Base-by-base conservation (phyloP, 2,888 invertebrate species). In the Sinhomidia bicolor region DNA sequence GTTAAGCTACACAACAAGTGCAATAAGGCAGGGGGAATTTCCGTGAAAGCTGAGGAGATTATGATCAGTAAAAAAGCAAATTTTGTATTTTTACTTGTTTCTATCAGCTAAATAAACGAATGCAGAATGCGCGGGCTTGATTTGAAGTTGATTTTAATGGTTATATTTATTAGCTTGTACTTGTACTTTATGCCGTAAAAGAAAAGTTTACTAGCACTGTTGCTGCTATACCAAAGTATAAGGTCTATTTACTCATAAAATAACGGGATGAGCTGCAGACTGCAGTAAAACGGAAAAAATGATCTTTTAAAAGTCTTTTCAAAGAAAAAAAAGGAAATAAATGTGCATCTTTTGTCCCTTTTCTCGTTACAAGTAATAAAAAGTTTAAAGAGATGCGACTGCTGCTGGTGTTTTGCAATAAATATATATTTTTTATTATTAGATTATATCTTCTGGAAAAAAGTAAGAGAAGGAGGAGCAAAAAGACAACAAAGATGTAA, bases 41-140 rank as follows among this genome's bases (percentile, higher is more conserved):
- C 68, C 68, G 68, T 20, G 41, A 68, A 68, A 68, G 36, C 41
- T 17, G n/a, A 36, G 68, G n/a, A 36, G 68, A 68, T 68, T 32
- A 65, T 26, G 17, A 36, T 68, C 36, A 26, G 20, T 12, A 60
- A 6, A 36, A 36, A 7, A 60, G 9, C 23, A 23, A 60, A 26
- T 23, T 17, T 57, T 36, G 36, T 36, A 7, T 36, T 36, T 57
- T 60, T 60, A 60, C 17, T 60, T 17, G n/a, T 17, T 57, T 60
- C 60, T 26, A 36, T 7, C 5, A 62, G 62, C 23, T 6, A 23
- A 5, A 36, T 6, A 23, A 5, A 36, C 36, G 47, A 14, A 7
- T 47, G 47, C 10, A 47, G 47, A 47, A 10, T 47, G 10, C n/a
- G 12, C 47, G 14, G 12, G 47, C 47, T 47, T 12, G 10, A 47